phyloP scores from a whole-genome alignment of 2,888 invertebrate genomes.

The Blastobasis adustella region DNA sequence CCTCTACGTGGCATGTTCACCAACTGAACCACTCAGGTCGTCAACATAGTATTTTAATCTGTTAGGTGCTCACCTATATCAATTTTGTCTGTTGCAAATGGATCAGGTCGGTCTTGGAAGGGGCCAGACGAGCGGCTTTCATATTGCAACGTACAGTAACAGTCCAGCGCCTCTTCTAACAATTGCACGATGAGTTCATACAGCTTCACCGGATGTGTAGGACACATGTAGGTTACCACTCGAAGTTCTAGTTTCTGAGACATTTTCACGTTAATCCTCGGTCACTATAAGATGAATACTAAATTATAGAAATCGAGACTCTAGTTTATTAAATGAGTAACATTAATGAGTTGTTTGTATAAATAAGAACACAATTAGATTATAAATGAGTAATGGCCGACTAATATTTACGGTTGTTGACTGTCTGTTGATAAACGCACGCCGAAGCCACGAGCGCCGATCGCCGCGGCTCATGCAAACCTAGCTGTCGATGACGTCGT shows the following conservation, averaged over 20 bases:
- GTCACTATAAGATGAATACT: background rate
- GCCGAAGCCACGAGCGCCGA: no score
- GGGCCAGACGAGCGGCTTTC: conserved; percentile 75
- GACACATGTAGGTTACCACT: conserved; percentile 76
- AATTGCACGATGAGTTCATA: conserved; percentile 73
- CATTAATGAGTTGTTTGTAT: background rate
- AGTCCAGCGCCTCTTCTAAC: conserved; percentile 65
- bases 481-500: no score
- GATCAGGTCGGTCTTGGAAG: conserved; percentile 64
- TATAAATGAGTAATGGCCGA: no score
- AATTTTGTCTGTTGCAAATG: conserved; percentile 65
- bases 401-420: no score
- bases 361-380: background rate
- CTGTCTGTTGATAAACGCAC: no score
- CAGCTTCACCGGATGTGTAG: conserved; percentile 75
- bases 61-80: conserved; percentile 68
- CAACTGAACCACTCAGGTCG: no score
- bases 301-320: background rate
- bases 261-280: conserved; percentile 27
- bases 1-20: no score
- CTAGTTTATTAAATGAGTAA: no score
- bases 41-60: no score
- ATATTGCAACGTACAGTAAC: conserved; percentile 69
- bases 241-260: conserved; percentile 56
- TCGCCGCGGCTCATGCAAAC: no score